These are phyloP conservation scores for Syrphus vitripennis DNA, from an alignment of 2,888 invertebrate genomes.

Conservation along the genomic window DNA sequence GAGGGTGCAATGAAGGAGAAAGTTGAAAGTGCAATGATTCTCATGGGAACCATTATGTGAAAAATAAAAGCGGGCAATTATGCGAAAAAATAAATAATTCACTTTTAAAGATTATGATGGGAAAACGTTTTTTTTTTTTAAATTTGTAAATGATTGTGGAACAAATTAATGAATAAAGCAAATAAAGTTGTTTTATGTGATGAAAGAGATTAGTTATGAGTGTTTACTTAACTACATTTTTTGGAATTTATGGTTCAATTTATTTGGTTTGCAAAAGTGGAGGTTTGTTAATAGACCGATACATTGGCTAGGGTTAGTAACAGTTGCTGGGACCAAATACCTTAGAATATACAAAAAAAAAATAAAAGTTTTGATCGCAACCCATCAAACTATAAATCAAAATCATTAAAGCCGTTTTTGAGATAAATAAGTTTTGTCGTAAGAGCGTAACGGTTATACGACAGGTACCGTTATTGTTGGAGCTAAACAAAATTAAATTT, in stretches of 20 bases:
- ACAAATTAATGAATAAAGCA: neutral
- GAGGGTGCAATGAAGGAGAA: constrained; percentile 25
- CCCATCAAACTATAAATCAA: too few species aligned
- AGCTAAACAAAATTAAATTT: too few species aligned
- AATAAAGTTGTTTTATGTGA: neutral
- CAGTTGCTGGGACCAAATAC: too few species aligned
- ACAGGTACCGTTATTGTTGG: too few species aligned
- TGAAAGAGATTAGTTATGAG: neutral
- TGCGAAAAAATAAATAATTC: constrained; percentile 34
- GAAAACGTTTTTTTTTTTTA: neutral
- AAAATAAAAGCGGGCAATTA: constrained; percentile 6
- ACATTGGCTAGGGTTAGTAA: too few species aligned
- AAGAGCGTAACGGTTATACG: too few species aligned
- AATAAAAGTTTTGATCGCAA: too few species aligned
- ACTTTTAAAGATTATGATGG: neutral
- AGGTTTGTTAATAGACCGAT: too few species aligned
- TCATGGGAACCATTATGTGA: constrained; percentile 40
- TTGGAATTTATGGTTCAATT: neutral
- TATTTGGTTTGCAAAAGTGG: neutral
- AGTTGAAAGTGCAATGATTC: constrained; percentile 57
- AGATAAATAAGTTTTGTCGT: too few species aligned
- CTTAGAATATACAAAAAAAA: too few species aligned
- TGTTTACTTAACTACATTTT: neutral
- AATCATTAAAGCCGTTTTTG: too few species aligned
- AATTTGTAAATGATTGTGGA: neutral